Percentiles rank a stretch among this genome's conserved stretches.
phyloP scores from a whole-genome alignment of 2,888 invertebrate species.

The Pinctada fucata region DNA sequence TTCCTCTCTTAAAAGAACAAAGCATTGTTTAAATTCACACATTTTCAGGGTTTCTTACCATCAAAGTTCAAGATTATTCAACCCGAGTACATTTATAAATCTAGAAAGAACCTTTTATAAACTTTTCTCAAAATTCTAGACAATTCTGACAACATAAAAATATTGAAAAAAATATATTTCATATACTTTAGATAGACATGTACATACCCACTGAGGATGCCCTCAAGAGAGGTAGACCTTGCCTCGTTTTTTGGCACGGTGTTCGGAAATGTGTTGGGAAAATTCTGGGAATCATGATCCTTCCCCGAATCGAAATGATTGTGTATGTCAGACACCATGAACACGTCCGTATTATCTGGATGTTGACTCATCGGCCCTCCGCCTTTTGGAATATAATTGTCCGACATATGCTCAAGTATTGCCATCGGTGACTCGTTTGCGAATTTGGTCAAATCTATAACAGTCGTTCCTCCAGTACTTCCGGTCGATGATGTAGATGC shows the following conservation, averaged over 20 bases:
- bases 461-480: conserved; percentile 45
- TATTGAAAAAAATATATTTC: too few species aligned
- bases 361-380: conserved; percentile 38
- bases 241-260: conserved; percentile 71
- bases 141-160: too few species aligned
- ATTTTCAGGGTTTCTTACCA: too few species aligned
- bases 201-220: conserved; percentile 52
- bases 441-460: conserved; percentile 68
- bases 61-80: too few species aligned
- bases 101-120: too few species aligned
- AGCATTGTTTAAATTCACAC: too few species aligned
- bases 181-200: neutral
- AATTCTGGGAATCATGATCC: conserved; percentile 36
- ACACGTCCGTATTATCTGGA: conserved; percentile 55
- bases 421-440: conserved; percentile 62
- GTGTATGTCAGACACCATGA: conserved; percentile 41
- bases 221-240: conserved; percentile 73
- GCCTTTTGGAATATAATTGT: conserved; percentile 60
- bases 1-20: too few species aligned
- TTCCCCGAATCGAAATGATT: conserved; percentile 36
- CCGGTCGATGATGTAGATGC: conserved; percentile 32
- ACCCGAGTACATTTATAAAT: too few species aligned
- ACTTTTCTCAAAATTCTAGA: too few species aligned
- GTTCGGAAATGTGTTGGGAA: conserved; percentile 15
- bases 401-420: conserved; percentile 63